Base-by-base conservation (phyloP, 2,797 vertebrate genomes). In the Tangara arthus region DNA sequence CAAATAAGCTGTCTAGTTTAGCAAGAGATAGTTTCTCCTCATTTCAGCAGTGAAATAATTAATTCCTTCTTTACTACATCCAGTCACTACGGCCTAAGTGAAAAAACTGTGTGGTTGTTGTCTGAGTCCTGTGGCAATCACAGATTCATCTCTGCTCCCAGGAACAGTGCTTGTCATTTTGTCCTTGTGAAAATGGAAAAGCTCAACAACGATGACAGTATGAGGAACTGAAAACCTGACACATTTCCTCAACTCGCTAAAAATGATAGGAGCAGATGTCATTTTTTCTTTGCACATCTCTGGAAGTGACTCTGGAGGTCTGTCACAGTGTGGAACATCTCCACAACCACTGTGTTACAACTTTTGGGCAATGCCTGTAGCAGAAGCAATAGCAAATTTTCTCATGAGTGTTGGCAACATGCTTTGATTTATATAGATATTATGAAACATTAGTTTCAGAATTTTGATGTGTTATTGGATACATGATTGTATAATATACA, bases 221-320 rank as follows among this genome's bases (percentile, higher is more conserved):
- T 56, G 60, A 69, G 22, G 68, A 60, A 75, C 73, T 87, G 82
- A 88, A 95, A 95, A 92, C 50, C 49, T 72, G 59, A 93, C 73
- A 78, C 23, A 32, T 94, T 95, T 92, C 66, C 41, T 90, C 70
- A 79, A 53, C 37, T 94, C 7, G 12, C 80, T 69, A 55, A 70
- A 88, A 93, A 79, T 90, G 90, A 90, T 90, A 88, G 90, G 63
- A 87, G 77, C 78, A 95, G 70, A 50, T 96, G 82, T 95, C 35
- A 70, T 89, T 95, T 78, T 59, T 34, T 59, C 90, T 76, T 49
- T 84, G 50, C 52, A 82, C 12, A 69, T 65, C 50, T 90, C 82
- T 90, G 61, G 52, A 84, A 84, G 66, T 86, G 70, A 39, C 63
- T 91, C 72, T 90, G 63, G 90, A 89, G 92, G 68, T 92, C 73